A percentile compares a stretch with the other conserved stretches of the same genome.
Evolutionary conservation across 2,113 vertebrate genomes (phyloP).

Genomic region (Sinocyclocheilus maitianheensis): DNA sequence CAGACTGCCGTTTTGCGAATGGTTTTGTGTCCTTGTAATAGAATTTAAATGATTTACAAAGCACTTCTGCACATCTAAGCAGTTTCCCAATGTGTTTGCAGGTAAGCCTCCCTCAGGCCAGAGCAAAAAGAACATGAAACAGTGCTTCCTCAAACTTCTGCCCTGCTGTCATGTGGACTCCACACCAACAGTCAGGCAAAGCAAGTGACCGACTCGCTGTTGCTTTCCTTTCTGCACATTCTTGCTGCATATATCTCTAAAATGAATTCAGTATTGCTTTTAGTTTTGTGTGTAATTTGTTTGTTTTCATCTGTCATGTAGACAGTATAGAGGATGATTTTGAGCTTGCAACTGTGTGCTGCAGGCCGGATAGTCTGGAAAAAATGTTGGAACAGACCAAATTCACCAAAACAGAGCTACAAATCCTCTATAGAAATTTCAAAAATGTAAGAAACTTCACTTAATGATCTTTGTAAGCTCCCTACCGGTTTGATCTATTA

Average conservation of each 20-base stretch:
- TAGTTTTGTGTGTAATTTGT: not conserved
- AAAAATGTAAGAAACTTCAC: constrained; percentile 84
- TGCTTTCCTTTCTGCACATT: not conserved
- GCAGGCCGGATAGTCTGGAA: constrained; percentile 95
- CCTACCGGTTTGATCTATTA: not conserved
- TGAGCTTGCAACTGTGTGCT: constrained; percentile 94
- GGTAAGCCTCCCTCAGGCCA: constrained; percentile 71
- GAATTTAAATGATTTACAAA: not conserved
- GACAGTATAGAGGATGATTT: constrained; percentile 98
- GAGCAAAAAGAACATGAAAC: constrained; percentile 72
- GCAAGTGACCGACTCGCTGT: constrained; percentile 61
- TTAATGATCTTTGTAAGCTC: not conserved
- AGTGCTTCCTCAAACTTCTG: constrained; percentile 74
- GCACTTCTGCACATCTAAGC: not conserved
- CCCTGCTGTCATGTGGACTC: constrained; percentile 70
- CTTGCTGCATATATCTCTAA: not conserved
- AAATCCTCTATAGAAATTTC: constrained; percentile 96
- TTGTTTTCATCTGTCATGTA: constrained; percentile 66
- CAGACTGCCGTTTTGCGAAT: not conserved
- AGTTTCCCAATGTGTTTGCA: constrained; percentile 53
- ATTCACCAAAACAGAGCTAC: constrained; percentile 95
- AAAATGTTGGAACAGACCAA: constrained; percentile 96
- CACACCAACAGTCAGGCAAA: constrained; percentile 63
- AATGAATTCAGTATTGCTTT: not conserved
- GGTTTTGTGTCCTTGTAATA: not conserved